Evolutionary conservation across 1,140 invertebrate species (phyloP), one percentile per base, ranked within the genome.

Genomic region (Eubasilissa regina): DNA sequence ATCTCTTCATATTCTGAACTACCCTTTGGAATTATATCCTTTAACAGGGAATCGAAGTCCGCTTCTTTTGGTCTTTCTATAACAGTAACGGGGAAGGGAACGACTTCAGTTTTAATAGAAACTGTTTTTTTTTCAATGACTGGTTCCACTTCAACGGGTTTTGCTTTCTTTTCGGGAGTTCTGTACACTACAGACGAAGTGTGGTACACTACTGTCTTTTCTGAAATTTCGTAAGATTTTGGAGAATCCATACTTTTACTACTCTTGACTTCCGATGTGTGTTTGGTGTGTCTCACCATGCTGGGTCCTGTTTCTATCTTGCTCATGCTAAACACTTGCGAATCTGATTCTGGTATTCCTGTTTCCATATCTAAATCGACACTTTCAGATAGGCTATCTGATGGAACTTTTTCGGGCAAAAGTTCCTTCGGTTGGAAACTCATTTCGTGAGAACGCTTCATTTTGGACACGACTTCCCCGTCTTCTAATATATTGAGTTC

Each of bases 391-490:
- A 84, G 80, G 48, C 83, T 84, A 82, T 87, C 87, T 43, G 85
- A 72, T 15, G 87, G 87, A 79, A 89, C 89, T 83, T 88, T 85
- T 82, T 90, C 89, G 10, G 88, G 88, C 15, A 89, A 86, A 81
- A 89, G 84, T 74, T 89, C 87, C 86, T 92, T 93, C 13, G 94
- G 94, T 84, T 94, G 94, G 86, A 97, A 97, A 80, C 95, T 94
- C 95, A 97, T 97, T 88, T 97, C 95, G 80, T 95, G 93, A 0
- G 95, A 97, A 77, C 95, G 89, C 85, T 96, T 97, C 95, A 97
- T 96, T 83, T 93, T 91, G 35, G 90, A 91, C 11, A 92, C 88
- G 55, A 91, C 86, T 80, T 90, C 90, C 64, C 86, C 83, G 73
- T 66, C 80, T 64, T 83, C 78, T n/a, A 74, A 44, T 79, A 85